Evolutionary conservation across 2,113 vertebrate genomes (phyloP), one percentile per base, ranked within the genome.

Genomic region (Microtus pennsylvanicus): DNA sequence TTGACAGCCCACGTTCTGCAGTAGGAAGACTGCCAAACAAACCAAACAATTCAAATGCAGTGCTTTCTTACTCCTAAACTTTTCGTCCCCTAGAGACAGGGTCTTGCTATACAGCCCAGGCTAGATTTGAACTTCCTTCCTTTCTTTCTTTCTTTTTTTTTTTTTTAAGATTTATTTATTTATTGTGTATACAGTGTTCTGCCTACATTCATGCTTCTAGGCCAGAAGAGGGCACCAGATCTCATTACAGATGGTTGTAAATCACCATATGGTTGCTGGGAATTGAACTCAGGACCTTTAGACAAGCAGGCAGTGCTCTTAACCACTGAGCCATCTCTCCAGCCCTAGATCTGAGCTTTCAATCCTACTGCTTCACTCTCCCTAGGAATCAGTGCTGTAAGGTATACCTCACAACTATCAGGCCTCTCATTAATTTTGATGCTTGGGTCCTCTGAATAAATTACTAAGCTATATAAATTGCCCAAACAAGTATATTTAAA

Each of bases 11-110:
- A 98, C 70, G 63, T 97, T 96, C 96, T 97, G 94, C 94, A 97
- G 72, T 42, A 97, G 96, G 80, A 97, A 97, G 95, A 96, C 95
- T 98, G 97, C 97, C 96, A 98, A 87, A 95, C 72, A 97, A 97
- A 93, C 19, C 94, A 67, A 92, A 96, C 91, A 96, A 0, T 72
- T 0, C 67, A 97, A 96, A 78, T 67, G 35, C 90, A 94, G 96
- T 12, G 45, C 45, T 95, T 89, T 96, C 96, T 96, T 26, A 9
- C 80, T 98, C 96, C 28, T 7, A 72, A 97, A 30, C 0, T 76
- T 67, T 42, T 30, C 28, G 50, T 45, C n/a, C 17, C 55, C 33
- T 90, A 38, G 35, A 76, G 87, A 69, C 35, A 28, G 33, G 24
- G 58, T 63, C 19, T 75, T 50, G 17, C 28, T 89, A 38, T 33